Conservation (phyloP, 1,140 invertebrate species). For the Catajapyx aquilonaris region DNA sequence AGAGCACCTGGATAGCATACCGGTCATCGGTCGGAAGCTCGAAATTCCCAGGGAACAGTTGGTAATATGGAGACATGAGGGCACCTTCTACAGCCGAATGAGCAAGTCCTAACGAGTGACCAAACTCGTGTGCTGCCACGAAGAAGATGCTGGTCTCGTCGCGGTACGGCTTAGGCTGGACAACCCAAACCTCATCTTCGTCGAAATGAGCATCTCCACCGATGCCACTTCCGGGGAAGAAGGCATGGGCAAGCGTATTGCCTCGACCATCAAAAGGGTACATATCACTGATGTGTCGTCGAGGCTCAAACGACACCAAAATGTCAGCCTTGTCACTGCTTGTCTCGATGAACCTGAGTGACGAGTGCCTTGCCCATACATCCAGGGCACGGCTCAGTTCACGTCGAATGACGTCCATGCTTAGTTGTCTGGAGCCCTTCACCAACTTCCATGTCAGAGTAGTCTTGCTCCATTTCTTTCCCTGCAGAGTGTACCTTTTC, state of each 20-base stretch:
- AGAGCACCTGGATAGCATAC: too few species aligned
- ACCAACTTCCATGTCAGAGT: too few species aligned
- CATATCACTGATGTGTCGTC: constrained; percentile 13
- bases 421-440: too few species aligned
- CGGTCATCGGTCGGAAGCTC: too few species aligned
- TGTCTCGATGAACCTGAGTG: too few species aligned
- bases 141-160: constrained; percentile 22
- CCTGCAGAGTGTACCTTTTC: too few species aligned
- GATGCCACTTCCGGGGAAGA: constrained; percentile 22
- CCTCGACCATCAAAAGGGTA: constrained; percentile 17
- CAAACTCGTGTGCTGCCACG: constrained; percentile 25
- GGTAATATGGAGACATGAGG: constrained; percentile 26
- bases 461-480: too few species aligned
- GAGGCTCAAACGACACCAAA: constrained; percentile 20
- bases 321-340: constrained; percentile 16
- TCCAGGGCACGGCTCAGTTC: too few species aligned
- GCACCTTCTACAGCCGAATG: constrained; percentile 20
- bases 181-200: constrained; percentile 26
- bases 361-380: too few species aligned
- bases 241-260: constrained; percentile 24
- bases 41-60: too few species aligned
- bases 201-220: constrained; percentile 32
- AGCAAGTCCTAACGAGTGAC: constrained; percentile 23
- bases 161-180: constrained; percentile 12
- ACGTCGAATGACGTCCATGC: too few species aligned